Evolutionary conservation across 92 coral and sea anemone genomes (phyloP).

Genomic region (Zoanthus solanderi): DNA sequence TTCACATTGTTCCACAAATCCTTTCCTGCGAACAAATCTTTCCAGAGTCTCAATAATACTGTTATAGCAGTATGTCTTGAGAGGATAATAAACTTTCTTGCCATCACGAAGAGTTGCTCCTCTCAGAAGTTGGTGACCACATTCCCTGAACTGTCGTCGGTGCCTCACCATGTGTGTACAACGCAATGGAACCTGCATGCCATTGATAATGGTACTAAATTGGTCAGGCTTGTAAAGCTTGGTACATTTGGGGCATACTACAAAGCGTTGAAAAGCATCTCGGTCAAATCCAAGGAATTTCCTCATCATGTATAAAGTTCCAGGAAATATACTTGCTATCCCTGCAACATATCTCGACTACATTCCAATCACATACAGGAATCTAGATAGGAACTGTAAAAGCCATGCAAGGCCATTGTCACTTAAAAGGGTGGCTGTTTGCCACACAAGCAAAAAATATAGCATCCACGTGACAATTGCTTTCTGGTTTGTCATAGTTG

Average conservation of each 20-base stretch:
- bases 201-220: conserved; percentile 14
- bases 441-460: conserved; percentile 61
- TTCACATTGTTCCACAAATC: conserved; percentile 42
- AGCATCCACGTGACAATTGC: conserved; percentile 44
- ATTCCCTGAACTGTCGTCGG: neutral
- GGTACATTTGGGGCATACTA: conserved; percentile 66
- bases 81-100: conserved; percentile 31
- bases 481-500: neutral
- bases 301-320: conserved; percentile 51
- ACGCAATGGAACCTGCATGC: neutral
- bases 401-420: conserved; percentile 57
- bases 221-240: conserved; percentile 55
- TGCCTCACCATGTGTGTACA: neutral
- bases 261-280: conserved; percentile 60
- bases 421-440: conserved; percentile 35
- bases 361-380: conserved; percentile 22
- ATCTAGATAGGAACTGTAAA: conserved; percentile 35
- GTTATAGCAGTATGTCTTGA: conserved; percentile 60
- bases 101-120: conserved; percentile 42
- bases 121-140: conserved; percentile 49
- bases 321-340: conserved; percentile 56
- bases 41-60: conserved; percentile 50
- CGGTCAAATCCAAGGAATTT: conserved; percentile 60
- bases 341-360: conserved; percentile 32
- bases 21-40: conserved; percentile 39